phyloP scores from a whole-genome alignment of 2,113 vertebrate species.

The Plestiodon gilberti region DNA sequence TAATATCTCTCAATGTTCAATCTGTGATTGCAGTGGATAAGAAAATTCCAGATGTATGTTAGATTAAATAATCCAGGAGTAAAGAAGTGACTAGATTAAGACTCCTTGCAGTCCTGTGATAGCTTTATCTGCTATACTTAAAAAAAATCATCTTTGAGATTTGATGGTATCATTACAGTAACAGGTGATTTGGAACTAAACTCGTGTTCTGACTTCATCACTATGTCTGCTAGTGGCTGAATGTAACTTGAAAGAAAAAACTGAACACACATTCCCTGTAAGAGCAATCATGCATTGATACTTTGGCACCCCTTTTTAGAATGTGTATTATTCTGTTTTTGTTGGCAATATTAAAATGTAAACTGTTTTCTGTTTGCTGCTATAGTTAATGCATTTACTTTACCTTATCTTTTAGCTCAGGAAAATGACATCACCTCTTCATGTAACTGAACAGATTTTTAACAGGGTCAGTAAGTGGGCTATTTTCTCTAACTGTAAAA shows the following conservation, averaged over 20 bases:
- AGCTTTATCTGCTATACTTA: slow-evolving; percentile 44
- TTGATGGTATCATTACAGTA: slow-evolving; percentile 41
- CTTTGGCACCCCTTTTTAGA: slow-evolving; percentile 50
- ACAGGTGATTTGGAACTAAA: slow-evolving; percentile 48
- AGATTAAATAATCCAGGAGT: slow-evolving; percentile 28
- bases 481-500: slow-evolving; percentile 64
- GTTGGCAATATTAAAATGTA: slow-evolving; percentile 70
- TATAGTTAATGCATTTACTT: slow-evolving; percentile 74
- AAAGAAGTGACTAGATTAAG: slow-evolving; percentile 18
- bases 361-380: slow-evolving; percentile 78
- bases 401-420: slow-evolving; percentile 81
- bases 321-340: slow-evolving; percentile 71
- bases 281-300: slow-evolving; percentile 64
- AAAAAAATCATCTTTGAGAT: slow-evolving; percentile 27
- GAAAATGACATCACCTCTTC: slow-evolving; percentile 76
- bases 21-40: neutral
- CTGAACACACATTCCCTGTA: slow-evolving; percentile 60
- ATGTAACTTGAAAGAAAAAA: slow-evolving; percentile 68
- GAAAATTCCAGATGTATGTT: neutral
- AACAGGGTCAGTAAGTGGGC: slow-evolving; percentile 74
- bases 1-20: slow-evolving; percentile 34
- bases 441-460: slow-evolving; percentile 65
- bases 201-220: slow-evolving; percentile 48
- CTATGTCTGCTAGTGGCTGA: slow-evolving; percentile 66
- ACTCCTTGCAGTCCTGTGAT: slow-evolving; percentile 29